phyloP scores from a whole-genome alignment of 2,797 vertebrate species.

The Arremon brunneinucha region DNA sequence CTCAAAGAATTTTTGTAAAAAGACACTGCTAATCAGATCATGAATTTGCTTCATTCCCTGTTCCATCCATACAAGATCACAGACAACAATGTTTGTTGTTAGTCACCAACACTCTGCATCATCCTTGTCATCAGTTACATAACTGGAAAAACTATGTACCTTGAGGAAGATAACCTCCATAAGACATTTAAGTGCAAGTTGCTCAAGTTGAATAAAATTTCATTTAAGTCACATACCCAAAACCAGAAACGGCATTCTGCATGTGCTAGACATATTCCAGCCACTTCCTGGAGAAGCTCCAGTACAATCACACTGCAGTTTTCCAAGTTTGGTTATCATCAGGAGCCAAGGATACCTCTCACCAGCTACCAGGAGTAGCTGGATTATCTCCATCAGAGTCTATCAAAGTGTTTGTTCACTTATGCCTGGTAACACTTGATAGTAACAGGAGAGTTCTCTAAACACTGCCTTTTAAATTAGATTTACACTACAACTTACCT shows the following conservation, averaged over 20 bases:
- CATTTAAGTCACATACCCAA: background rate
- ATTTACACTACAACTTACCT: background rate
- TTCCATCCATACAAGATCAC: background rate
- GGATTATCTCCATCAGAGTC: background rate
- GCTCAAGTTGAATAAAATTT: background rate
- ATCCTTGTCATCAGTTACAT: background rate
- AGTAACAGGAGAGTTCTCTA: background rate
- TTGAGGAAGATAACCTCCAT: background rate
- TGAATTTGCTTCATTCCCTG: background rate
- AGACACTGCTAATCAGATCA: background rate
- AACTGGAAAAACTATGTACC: background rate
- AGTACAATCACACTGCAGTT: background rate
- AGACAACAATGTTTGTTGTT: background rate
- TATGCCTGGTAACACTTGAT: background rate
- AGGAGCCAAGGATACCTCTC: background rate
- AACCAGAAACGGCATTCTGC: background rate
- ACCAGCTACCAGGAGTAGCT: background rate
- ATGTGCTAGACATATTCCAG: background rate
- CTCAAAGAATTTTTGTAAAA: background rate
- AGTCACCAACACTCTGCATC: background rate
- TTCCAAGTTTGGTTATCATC: background rate
- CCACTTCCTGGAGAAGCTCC: background rate
- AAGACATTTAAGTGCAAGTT: background rate
- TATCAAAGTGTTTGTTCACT: background rate
- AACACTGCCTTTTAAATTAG: background rate